Evolutionary conservation across 1,140 invertebrate genomes (phyloP).

Genomic region (Camponotus vicinus): DNA sequence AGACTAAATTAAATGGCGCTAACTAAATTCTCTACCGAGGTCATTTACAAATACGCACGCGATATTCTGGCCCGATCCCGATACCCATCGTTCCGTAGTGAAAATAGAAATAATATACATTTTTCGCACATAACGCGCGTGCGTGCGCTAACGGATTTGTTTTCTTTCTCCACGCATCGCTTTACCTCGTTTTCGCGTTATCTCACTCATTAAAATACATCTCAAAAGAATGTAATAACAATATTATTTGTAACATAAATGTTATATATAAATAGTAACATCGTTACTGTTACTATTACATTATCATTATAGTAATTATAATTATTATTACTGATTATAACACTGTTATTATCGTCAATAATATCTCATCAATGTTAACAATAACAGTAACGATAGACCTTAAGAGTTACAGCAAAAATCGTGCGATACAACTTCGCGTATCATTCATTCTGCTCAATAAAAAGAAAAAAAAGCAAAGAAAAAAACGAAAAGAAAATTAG

Average conservation of each 20-base stretch:
- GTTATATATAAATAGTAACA: conserved; percentile 67
- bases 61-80: conserved; percentile 12
- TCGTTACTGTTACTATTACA: conserved; percentile 68
- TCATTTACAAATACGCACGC: conserved; percentile 48
- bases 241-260: conserved; percentile 46
- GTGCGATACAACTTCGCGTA: conserved; percentile 27
- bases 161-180: conserved; percentile 9
- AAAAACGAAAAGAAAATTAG: conserved; percentile 13
- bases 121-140: background rate
- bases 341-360: conserved; percentile 34
- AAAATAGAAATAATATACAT: conserved; percentile 63
- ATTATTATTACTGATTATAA: conserved; percentile 50
- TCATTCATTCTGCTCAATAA: conserved; percentile 20
- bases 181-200: conserved; percentile 30
- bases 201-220: conserved; percentile 69
- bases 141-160: background rate
- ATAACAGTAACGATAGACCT: conserved; percentile 65
- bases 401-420: conserved; percentile 56
- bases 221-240: conserved; percentile 68
- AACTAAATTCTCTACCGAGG: conserved; percentile 57
- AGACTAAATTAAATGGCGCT: conserved; percentile 70
- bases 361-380: conserved; percentile 67
- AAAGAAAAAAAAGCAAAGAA: background rate
- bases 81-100: conserved; percentile 20
- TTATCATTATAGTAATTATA: conserved; percentile 19